Evolutionary conservation across 2,888 invertebrate species (phyloP), one percentile per base, ranked within the genome.

Genomic region (Lasioglossum oenotherae): DNA sequence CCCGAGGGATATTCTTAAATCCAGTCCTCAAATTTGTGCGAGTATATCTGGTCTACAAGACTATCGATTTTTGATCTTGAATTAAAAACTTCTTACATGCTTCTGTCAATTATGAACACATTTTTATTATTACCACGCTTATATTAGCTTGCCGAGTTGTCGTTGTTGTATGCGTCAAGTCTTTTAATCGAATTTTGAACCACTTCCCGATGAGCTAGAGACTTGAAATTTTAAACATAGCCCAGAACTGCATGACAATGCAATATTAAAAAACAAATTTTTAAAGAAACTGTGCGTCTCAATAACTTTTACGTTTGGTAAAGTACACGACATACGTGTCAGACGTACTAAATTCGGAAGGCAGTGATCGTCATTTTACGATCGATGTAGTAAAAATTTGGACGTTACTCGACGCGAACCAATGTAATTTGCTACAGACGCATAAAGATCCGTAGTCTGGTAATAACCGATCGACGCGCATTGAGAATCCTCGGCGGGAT

Each of bases 381-480:
- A n/a, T n/a, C 31, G 64, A 6, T 16, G 64, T 31, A 27, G 31
- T 64, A 64, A 64, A 64, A 64, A 31, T 64, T 64, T 4, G 64
- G 31, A 31, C 31, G 64, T 27, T 19, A 31, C 64, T 16, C 64
- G 64, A 31, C 27, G 64, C 4, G 6, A 5, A 16, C 64, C 31
- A 27, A 64, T 64, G 31, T 64, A 64, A 64, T 64, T 64, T 64
- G 31, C 64, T 19, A 16, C 31, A 19, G 64, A 64, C 16, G 64
- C 64, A 31, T 64, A 64, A 64, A 64, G 64, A 64, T 16, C 64
- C 16, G 64, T 31, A 64, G 64, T 16, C 31, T 35, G 23, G 72
- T 44, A 80, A 80, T 67, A 77, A 76, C 67, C 57, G 67, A 84
- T 79, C 75, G 64, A 71, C 75, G 73, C 35, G 35, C 81, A 46